A percentile compares a stretch with the other conserved stretches of the same genome.
Evolutionary conservation across 2,888 invertebrate species (phyloP).

Genomic region (Aleiodes alternator): DNA sequence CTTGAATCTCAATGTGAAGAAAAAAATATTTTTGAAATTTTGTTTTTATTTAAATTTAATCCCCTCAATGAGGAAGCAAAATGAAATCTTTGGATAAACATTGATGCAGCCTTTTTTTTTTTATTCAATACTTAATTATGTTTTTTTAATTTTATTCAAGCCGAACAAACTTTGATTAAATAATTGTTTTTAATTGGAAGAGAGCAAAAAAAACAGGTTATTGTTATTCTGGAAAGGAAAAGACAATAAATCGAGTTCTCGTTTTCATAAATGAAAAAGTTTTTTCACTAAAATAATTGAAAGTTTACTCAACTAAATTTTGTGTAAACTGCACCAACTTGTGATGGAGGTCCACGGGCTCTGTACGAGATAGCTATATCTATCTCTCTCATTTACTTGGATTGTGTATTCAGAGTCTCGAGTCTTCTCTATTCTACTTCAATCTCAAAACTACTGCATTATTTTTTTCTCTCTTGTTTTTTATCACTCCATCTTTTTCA

Average conservation of each 20-base stretch:
- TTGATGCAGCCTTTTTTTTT: too few relatives aligned
- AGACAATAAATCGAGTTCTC: background rate
- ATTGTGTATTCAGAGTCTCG: constrained; percentile 9
- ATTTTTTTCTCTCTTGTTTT: background rate
- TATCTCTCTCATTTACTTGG: background rate
- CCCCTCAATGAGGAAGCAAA: too few relatives aligned
- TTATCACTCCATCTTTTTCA: background rate
- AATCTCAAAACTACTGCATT: too few relatives aligned
- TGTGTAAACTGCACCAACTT: constrained; percentile 24
- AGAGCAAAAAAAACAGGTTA: too few relatives aligned
- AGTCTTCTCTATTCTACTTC: too few relatives aligned
- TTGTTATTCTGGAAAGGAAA: too few relatives aligned
- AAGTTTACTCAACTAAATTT: constrained; percentile 35
- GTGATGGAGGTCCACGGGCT: constrained; percentile 1
- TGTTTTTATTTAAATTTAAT: background rate
- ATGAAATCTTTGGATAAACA: too few relatives aligned
- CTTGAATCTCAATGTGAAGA: constrained; percentile 20
- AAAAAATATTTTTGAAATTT: constrained; percentile 24
- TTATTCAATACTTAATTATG: too few relatives aligned
- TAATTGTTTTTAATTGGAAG: too few relatives aligned
- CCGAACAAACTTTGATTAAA: too few relatives aligned
- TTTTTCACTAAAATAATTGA: constrained; percentile 25
- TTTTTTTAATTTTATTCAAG: too few relatives aligned
- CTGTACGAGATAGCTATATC: too few relatives aligned
- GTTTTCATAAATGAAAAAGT: background rate